Percentiles rank a stretch among this genome's conserved stretches.
Conservation (phyloP, 2,888 invertebrate genomes). For the Operophtera brumata region DNA sequence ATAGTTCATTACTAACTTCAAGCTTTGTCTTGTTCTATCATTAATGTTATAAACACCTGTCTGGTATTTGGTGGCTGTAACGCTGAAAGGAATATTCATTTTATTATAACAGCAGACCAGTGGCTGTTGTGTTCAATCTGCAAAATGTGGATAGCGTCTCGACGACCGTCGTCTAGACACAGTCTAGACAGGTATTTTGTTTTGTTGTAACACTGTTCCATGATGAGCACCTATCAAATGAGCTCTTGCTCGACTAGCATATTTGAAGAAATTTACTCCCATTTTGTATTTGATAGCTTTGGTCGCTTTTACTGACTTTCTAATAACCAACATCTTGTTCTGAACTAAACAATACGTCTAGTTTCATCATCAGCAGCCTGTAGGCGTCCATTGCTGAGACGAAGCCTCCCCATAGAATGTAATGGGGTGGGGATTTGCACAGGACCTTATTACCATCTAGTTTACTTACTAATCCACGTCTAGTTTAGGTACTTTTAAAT, state of each 20-base stretch:
- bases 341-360: background rate
- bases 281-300: background rate
- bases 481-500: background rate
- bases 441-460: too few relatives aligned
- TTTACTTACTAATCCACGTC: too few relatives aligned
- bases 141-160: slow-evolving; percentile 71
- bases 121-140: slow-evolving; percentile 49
- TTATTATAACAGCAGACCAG: slow-evolving; percentile 37
- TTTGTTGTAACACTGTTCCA: slow-evolving; percentile 61
- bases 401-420: too few relatives aligned
- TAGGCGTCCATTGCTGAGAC: too few relatives aligned
- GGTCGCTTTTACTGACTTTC: background rate
- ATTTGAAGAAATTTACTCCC: slow-evolving; percentile 34
- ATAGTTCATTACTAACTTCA: slow-evolving; percentile 2
- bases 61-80: slow-evolving; percentile 26
- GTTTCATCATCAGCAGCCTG: too few relatives aligned
- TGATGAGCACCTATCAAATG: slow-evolving; percentile 64
- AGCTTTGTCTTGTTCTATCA: slow-evolving; percentile 12
- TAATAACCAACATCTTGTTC: background rate
- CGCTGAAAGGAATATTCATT: slow-evolving; percentile 32
- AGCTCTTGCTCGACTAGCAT: slow-evolving; percentile 47
- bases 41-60: slow-evolving; percentile 14
- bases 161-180: slow-evolving; percentile 60
- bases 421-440: too few relatives aligned
- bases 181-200: slow-evolving; percentile 78